Evolutionary conservation across 2,113 vertebrate genomes (phyloP).

Genomic region (Tapirus terrestris): DNA sequence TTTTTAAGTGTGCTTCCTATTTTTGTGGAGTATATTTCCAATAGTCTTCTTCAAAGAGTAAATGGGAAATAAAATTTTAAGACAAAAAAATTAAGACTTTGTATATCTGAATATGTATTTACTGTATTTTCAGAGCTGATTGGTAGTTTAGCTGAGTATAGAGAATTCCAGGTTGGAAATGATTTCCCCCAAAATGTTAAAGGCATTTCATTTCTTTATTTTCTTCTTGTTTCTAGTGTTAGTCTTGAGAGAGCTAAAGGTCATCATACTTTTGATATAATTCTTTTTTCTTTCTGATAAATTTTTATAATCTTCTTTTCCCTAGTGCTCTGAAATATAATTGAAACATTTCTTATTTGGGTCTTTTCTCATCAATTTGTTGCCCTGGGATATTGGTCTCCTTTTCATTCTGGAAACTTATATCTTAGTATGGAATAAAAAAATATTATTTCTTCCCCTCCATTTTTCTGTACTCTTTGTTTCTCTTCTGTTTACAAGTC

Average conservation of each 20-base stretch:
- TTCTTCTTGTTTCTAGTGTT: not conserved
- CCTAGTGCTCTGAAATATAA: not conserved
- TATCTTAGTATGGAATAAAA: not conserved
- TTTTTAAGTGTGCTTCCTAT: not conserved
- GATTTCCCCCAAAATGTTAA: not conserved
- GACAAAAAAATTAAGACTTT: not conserved
- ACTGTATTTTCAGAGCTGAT: not conserved
- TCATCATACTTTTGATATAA: not conserved
- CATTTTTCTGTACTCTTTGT: not conserved
- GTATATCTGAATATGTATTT: not conserved
- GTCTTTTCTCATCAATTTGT: not conserved
- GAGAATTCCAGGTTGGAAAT: not conserved
- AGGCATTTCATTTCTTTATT: not conserved
- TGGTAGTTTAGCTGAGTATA: not conserved
- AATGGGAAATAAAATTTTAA: not conserved
- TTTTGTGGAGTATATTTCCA: not conserved
- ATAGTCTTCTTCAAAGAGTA: not conserved
- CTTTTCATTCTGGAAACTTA: not conserved
- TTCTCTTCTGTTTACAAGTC: not conserved
- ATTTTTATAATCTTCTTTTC: not conserved
- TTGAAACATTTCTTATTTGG: not conserved
- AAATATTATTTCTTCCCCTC: not conserved
- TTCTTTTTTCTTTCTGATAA: not conserved
- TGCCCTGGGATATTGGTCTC: not conserved
- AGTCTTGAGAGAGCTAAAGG: not conserved